phyloP scores from a whole-genome alignment of 2,797 vertebrate species.

The Orestias chungarensis region DNA sequence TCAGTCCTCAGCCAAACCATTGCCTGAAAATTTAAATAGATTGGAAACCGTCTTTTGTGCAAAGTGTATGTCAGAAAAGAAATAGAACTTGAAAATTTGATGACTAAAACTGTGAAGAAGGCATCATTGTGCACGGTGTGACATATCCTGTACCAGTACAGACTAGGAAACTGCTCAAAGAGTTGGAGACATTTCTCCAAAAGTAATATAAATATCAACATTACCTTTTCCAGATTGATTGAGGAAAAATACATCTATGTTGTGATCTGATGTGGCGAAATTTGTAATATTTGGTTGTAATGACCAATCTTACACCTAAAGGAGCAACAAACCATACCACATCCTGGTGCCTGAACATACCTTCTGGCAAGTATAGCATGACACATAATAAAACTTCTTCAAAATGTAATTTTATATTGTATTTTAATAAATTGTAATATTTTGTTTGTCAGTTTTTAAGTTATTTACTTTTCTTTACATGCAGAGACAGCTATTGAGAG shows the following conservation, averaged over 20 bases:
- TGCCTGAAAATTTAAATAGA: not conserved
- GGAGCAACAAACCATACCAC: not conserved
- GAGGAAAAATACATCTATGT: not conserved
- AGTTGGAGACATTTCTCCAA: not conserved
- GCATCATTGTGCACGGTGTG: not conserved
- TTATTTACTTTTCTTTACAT: slow-evolving; percentile 35
- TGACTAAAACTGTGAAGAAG: not conserved
- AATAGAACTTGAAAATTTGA: not conserved
- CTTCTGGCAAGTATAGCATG: not conserved
- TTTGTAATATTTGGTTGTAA: not conserved
- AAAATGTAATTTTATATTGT: not conserved
- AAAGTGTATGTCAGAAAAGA: not conserved
- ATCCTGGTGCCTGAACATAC: not conserved
- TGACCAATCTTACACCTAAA: not conserved
- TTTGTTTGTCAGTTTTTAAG: too few species aligned
- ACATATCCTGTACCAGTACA: not conserved
- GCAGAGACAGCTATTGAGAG: slow-evolving; percentile 15
- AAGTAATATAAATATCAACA: not conserved
- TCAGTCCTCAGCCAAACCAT: not conserved
- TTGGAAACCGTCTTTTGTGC: not conserved
- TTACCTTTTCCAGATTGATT: not conserved
- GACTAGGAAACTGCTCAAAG: not conserved
- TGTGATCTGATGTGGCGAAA: not conserved
- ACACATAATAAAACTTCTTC: not conserved
- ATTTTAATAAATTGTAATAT: too few species aligned